Evolutionary conservation across 2,113 vertebrate species (phyloP).

Genomic region (Leptobrachium leishanense): DNA sequence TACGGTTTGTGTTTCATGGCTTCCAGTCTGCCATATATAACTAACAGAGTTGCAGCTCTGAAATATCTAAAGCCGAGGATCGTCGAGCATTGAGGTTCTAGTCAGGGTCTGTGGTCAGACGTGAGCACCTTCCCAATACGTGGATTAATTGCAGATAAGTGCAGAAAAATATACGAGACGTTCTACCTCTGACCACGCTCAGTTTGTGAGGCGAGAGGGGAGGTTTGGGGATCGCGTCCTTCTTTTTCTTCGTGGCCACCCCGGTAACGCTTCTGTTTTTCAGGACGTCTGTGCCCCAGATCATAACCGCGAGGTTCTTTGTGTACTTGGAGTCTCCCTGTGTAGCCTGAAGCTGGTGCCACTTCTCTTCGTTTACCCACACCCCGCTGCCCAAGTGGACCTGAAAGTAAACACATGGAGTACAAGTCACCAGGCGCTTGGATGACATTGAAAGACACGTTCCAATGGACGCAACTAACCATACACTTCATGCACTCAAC

Average conservation of each 20-base stretch:
- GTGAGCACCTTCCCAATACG: too few species aligned
- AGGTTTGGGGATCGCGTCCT: slow-evolving; percentile 95
- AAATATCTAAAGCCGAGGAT: too few species aligned
- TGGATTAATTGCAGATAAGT: neutral
- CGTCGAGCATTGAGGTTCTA: too few species aligned
- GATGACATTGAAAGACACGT: too few species aligned
- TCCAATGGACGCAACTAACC: too few species aligned
- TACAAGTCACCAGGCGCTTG: too few species aligned
- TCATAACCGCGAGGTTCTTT: slow-evolving; percentile 98
- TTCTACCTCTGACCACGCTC: slow-evolving; percentile 96
- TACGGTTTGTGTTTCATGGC: too few species aligned
- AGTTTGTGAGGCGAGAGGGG: slow-evolving; percentile 97
- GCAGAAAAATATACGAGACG: neutral
- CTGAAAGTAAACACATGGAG: slow-evolving; percentile 63
- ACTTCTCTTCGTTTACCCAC: slow-evolving; percentile 98
- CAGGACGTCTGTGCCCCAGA: slow-evolving; percentile 98
- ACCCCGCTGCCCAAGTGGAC: slow-evolving; percentile 96
- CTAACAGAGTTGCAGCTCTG: too few species aligned
- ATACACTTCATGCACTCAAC: too few species aligned
- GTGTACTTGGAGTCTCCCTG: slow-evolving; percentile 99
- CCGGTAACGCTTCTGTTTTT: slow-evolving; percentile 98
- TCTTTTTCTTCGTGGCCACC: slow-evolving; percentile 98
- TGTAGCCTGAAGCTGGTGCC: slow-evolving; percentile 97
- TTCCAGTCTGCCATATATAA: too few species aligned
- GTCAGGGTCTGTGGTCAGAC: too few species aligned